Evolutionary conservation across 2,113 vertebrate species (phyloP), one percentile per base, ranked within the genome.

Genomic region (Nematolebias whitei): DNA sequence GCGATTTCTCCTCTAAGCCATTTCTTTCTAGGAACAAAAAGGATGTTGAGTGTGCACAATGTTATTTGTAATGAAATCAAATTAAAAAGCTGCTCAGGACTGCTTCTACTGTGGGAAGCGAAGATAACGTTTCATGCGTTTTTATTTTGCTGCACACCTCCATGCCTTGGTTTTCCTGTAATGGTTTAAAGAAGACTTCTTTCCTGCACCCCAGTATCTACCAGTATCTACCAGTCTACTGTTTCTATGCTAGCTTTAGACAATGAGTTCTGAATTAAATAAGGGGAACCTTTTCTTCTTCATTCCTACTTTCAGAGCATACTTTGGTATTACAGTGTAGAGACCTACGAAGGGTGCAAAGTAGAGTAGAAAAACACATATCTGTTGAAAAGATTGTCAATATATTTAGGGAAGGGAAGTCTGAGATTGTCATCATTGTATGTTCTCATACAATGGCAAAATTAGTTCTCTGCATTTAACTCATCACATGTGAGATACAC

Each of bases 61-160:
- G 70, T 85, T 86, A 18, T 75, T 78, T 79, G 82, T 61, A 52
- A 64, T 52, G 67, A 81, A 78, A 68, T 67, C 56, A 74, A 80
- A 85, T 85, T 76, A 85, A 85, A 84, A 82, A 78, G 54, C 82
- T 59, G 54, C 68, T 77, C 22, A 2, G 66, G 77, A 81, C 64
- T 50, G 56, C 45, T 59, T 71, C 71, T 49, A 63, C 39, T 50
- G n/a, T 12, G 44, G 68, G 50, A 40, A 58, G n/a, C 14, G 56
- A 24, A 52, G 49, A 71, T 66, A 73, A 76, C 48, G 57, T 16
- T 7, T 8, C 12, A 2, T 22, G 14, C 50, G 24, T 62, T 53
- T 63, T 58, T 56, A 49, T 52, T 22, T 23, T 29, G 12, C 32
- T 39, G n/a, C 10, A 59, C 49, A 22, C 76, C 61, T 43, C 55